Evolutionary conservation across 2,797 vertebrate species (phyloP), one percentile per base, ranked within the genome.

Genomic region (Phrynocephalus forsythii): DNA sequence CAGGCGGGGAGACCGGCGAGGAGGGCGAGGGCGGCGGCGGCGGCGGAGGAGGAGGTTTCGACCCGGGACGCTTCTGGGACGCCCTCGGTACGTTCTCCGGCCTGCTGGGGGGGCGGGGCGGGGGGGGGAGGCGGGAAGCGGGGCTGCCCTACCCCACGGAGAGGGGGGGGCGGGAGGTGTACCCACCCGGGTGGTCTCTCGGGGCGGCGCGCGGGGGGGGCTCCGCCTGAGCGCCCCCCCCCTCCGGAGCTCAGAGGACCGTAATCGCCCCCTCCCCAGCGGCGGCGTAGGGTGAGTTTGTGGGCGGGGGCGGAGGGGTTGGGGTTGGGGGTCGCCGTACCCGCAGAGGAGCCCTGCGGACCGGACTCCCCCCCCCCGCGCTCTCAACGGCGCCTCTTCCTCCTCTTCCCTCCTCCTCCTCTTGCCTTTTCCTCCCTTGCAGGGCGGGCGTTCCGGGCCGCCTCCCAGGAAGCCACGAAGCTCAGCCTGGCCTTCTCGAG

Each of bases 381-480:
- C 33, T 33, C 1, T 33, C 33, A 33, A 33, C 33, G 33, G 33
- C 22, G 1, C 69, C 7, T 28, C 10, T 2, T 18, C 8, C 22
- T 5, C 1, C 28, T 38, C 11, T 6, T 33, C 33, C 33, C 33
- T 8, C 13, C 18, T 33, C 26, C 7, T 13, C 56, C 56, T 15
- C 3, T 0, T 48, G 28, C 18, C 9, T 16, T 63, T 13, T 16
- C 60, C 48, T 5, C 10, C n/a, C 90, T 76, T 3, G 4, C 77
- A 99, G 98, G 93, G 90, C 97, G 98, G 91, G 96, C 98, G 0
- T 98, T 97, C 67, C 97, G 96, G 89, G 91, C 92, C 0, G 95
- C 96, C 0, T 98, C 98, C 0, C 97, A 97, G 86, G 98, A 98
- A 96, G 98, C 98, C 88, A 98, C 98, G 0, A 98, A 98, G 93